Conservation (phyloP, 1,140 invertebrate genomes). For the Pollicipes pollicipes region DNA sequence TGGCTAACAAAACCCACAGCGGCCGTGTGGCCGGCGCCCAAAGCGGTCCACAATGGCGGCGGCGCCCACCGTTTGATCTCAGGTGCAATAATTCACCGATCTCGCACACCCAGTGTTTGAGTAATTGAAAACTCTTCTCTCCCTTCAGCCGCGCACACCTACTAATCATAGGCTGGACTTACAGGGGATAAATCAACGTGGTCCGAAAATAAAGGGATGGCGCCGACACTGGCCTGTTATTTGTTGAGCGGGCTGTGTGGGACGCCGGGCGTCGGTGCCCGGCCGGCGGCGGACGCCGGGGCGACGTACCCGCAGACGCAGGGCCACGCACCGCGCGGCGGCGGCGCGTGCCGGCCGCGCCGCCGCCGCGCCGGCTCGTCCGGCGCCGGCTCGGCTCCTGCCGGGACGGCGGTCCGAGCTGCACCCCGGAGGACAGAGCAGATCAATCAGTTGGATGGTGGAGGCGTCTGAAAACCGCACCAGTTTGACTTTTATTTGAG, state of each 20-base stretch:
- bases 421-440: too few species aligned
- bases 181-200: neutral
- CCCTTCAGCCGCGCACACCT: neutral
- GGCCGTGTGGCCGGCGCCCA: too few species aligned
- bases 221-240: neutral
- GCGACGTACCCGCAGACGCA: too few species aligned
- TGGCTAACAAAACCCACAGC: neutral
- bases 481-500: too few species aligned
- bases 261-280: neutral
- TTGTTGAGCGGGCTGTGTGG: neutral
- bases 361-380: too few species aligned
- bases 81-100: neutral
- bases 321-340: neutral
- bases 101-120: neutral
- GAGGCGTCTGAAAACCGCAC: too few species aligned
- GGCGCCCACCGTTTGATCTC: neutral
- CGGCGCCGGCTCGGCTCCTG: too few species aligned
- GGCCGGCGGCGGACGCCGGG: neutral
- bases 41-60: neutral
- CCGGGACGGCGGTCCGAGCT: too few species aligned
- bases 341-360: too few species aligned
- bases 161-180: neutral
- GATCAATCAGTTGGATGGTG: too few species aligned
- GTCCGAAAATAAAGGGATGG: neutral
- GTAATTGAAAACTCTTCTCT: neutral